Evolutionary conservation across 2,113 vertebrate species (phyloP), one percentile per base, ranked within the genome.

Genomic region (Strigops habroptila): DNA sequence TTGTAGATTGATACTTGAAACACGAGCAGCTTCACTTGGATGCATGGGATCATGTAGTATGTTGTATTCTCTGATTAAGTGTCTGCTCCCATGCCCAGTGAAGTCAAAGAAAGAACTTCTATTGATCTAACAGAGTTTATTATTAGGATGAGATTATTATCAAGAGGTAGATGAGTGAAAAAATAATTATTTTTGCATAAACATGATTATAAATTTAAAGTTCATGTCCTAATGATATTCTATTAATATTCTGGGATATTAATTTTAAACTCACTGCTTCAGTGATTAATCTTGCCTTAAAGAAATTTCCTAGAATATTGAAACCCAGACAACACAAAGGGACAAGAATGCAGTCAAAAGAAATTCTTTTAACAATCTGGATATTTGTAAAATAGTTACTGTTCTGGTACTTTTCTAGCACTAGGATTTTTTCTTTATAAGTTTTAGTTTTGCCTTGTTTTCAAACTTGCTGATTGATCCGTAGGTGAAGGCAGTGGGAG

Each of bases 271-370:
- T 77, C 59, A 46, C 17, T 39, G 25, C 83, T 86, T 88, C 55
- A 33, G 28, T 92, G 80, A 91, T 97, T 93, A 91, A 88, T 91
- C 69, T 88, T 67, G 13, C 83, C 43, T 86, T 75, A 88, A 86
- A 88, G 27, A 80, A 63, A 78, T 89, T 77, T 79, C 30, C 37
- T 69, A 39, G 44, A 86, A 41, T 55, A 27, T 9, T 44, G 71
- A 78, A 93, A 86, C 12, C 3, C 13, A 9, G n/a, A 30, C 63
- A 90, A 62, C 13, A 63, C 24, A 74, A 88, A 88, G 30, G 33
- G 25, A 46, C 49, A 74, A 55, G 43, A 70, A 69, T 11, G 15
- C 60, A 88, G 30, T 39, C 5, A 59, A 53, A 91, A 82, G 7
- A 53, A 74, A 78, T 37, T 63, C 3, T 82, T 78, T 35, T 18